Evolutionary conservation across 2,888 invertebrate genomes (phyloP), one percentile per base, ranked within the genome.

Genomic region (Tineola bisselliella): DNA sequence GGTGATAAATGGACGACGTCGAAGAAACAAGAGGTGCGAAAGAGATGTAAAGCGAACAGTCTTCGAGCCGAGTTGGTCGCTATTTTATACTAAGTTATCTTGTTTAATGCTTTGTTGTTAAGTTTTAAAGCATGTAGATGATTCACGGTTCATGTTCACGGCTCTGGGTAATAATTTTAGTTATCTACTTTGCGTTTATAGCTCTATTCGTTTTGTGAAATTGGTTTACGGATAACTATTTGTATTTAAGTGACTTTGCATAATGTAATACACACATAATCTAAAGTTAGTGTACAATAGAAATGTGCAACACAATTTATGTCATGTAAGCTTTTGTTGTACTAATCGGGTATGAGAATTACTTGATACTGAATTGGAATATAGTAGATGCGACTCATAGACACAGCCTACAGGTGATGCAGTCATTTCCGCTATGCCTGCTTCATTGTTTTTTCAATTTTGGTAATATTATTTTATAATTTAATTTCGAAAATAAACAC

Each of bases 1-100:
- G 77, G 84, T 86, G 84, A 87, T 87, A 84, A 84, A 87, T 87
- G 79, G 77, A 69, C 68, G 70, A 68, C 64, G 73, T 43, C 66
- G 38, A 68, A 72, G 76, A 79, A 77, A 82, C 78, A 82, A 81
- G 79, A 81, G 81, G 84, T 75, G 82, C 74, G 77, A 81, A 77
- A 71, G 70, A 70, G 70, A 68, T 69, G 68, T 65, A 66, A 67
- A 65, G 64, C 66, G 60, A 52, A 56, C 57, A 48, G 19, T 56
- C 54, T 30, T 57, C n/a, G 25, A 48, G 52, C 15, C 52, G 54
- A 59, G 59, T 43, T 33, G 33, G 33, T 17, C 33, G 58, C 15
- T 58, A 58, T 58, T 58, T 58, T 58, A 33, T 33, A 58, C 58
- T 30, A 25, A 58, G 58, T 58, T 56, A 56, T 56, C 56, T 56